These are phyloP conservation scores for Phenacoccus solenopsis DNA, from an alignment of 1,140 invertebrate species.

Conservation along the genomic window DNA sequence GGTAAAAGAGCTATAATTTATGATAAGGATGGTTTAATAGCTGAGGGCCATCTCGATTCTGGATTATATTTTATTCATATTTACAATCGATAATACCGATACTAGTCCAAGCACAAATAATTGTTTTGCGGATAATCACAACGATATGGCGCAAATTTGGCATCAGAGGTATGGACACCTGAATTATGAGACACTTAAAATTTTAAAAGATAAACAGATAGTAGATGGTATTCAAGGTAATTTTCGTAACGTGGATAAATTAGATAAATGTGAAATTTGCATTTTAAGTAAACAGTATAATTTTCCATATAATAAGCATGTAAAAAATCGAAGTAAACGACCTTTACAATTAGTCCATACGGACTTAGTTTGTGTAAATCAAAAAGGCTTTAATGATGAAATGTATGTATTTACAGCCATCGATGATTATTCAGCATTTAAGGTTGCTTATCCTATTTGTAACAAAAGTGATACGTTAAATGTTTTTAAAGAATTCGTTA, in stretches of 20 bases:
- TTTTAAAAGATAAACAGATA: background rate
- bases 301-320: constrained; percentile 24
- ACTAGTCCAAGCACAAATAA: too few relatives aligned
- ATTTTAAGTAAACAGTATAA: constrained; percentile 28
- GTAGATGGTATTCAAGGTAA: background rate
- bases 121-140: too few relatives aligned
- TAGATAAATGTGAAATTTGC: constrained; percentile 27
- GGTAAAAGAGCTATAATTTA: background rate
- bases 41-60: background rate
- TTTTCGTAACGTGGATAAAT: too few relatives aligned
- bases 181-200: background rate
- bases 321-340: constrained; percentile 15
- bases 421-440: constrained; percentile 33
- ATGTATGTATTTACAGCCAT: constrained; percentile 33
- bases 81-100: background rate
- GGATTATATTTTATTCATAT: constrained; percentile 10
- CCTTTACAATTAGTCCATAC: constrained; percentile 31
- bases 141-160: background rate
- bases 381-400: constrained; percentile 28
- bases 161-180: constrained; percentile 11
- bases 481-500: constrained; percentile 31
- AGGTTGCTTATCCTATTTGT: constrained; percentile 32
- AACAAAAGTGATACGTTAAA: constrained; percentile 33
- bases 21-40: background rate
- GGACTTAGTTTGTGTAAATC: constrained; percentile 32